These are phyloP conservation scores for Balaeniceps rex DNA, from an alignment of 2,113 vertebrate species.

Conservation along the genomic window DNA sequence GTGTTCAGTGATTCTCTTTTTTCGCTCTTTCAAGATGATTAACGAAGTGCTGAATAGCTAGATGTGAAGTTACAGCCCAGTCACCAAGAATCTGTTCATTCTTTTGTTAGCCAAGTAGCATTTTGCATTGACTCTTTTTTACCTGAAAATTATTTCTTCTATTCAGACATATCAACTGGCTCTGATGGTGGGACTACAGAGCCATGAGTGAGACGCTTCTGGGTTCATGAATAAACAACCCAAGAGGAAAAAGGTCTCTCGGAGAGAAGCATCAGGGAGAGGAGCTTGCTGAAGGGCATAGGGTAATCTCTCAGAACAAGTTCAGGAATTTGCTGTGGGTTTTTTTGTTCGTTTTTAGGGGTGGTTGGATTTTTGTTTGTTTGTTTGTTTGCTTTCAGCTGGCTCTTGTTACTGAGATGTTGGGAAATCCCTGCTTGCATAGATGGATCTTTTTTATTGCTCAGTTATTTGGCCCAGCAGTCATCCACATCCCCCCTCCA, in stretches of 20 bases:
- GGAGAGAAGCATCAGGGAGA: background rate
- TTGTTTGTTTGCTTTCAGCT: background rate
- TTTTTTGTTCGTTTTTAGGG: background rate
- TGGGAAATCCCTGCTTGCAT: background rate
- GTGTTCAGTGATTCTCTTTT: background rate
- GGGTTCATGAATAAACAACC: background rate
- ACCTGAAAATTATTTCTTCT: background rate
- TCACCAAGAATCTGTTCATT: background rate
- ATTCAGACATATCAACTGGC: background rate
- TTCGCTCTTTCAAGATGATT: background rate
- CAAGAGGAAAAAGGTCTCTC: background rate
- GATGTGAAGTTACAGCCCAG: background rate
- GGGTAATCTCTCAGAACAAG: background rate
- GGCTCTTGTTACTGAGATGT: background rate
- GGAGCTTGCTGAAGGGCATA: background rate
- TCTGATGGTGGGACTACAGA: background rate
- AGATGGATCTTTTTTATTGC: background rate
- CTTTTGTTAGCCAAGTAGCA: background rate
- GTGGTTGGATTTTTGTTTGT: background rate
- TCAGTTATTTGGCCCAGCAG: background rate
- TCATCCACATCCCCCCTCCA: background rate
- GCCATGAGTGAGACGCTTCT: background rate
- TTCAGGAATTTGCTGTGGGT: background rate
- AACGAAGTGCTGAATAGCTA: background rate
- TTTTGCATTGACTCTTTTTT: background rate